Conservation (phyloP, 35 echinoderm and acorn worm species). For the Holothuria glaberrima region DNA sequence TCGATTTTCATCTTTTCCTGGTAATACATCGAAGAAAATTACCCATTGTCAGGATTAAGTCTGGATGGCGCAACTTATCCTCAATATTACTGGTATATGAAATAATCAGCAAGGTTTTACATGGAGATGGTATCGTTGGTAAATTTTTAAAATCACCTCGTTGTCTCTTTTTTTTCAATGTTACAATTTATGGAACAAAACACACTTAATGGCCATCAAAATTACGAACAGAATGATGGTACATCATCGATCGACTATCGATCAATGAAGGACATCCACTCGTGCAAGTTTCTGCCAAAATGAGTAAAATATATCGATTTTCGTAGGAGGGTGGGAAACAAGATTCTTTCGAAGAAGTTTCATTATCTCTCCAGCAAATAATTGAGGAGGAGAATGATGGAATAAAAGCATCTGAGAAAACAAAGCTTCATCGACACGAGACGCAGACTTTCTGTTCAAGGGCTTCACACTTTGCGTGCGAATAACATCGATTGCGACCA, state of each 20-base stretch:
- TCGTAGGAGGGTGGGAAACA: background rate
- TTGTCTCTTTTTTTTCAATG: too few species aligned
- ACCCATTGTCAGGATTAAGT: too few species aligned
- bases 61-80: too few species aligned
- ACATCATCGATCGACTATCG: constrained; percentile 5
- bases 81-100: too few species aligned
- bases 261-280: background rate
- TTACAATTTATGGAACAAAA: constrained; percentile 5
- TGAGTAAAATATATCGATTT: constrained; percentile 32
- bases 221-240: constrained; percentile 7
- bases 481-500: constrained; percentile 32
- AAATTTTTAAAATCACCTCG: too few species aligned
- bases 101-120: too few species aligned
- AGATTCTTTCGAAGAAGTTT: constrained; percentile 37
- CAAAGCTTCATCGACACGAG: constrained; percentile 10
- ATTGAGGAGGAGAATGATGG: constrained; percentile 22
- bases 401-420: constrained; percentile 41
- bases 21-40: too few species aligned
- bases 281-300: constrained; percentile 6
- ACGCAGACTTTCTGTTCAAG: constrained; percentile 43
- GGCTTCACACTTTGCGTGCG: constrained; percentile 53
- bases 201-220: constrained; percentile 39
- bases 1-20: too few species aligned
- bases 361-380: constrained; percentile 27
- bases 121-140: too few species aligned